Evolutionary conservation across 2,888 invertebrate genomes (phyloP), one percentile per base, ranked within the genome.

Genomic region (Ophioninae sp.): DNA sequence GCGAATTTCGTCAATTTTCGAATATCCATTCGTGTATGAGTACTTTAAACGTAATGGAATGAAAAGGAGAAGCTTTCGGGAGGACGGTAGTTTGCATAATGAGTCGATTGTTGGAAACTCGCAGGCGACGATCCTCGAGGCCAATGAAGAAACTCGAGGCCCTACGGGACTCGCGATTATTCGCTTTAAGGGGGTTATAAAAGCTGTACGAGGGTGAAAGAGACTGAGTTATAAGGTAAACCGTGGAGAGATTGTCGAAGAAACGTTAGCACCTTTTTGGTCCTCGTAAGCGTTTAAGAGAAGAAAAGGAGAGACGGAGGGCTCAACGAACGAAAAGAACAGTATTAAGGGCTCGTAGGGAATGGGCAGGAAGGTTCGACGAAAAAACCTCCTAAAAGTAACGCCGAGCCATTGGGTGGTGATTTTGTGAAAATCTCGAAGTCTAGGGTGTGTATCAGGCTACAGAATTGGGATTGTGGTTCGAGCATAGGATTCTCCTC

Each of bases 261-360:
- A 78, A 75, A 69, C 69, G 79, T 79, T 64, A 74, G 82, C 81
- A 84, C 78, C 88, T 88, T 87, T 30, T 87, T 84, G 86, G 86
- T 87, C 86, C 83, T 88, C 87, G 86, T 88, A 87, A 89, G 87
- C 89, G 88, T 88, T 89, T 89, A 89, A 89, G 87, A 85, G 86
- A 81, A 51, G 51, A 51, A 51, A 51, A 13, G 13, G 17, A 3
- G 69, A 68, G 64, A 61, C 23, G 56, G 39, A 9, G 8, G 74
- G 23, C 51, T 22, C 8, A 39, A 76, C 37, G 56, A 58, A 73
- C 56, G 51, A 82, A 58, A 76, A 76, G 76, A 81, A 71, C 79
- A 79, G 44, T 37, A 61, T 5, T 17, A 17, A 17, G 17, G 51
- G 10, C 59, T 56, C 59, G 23, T 68, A 74, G 56, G 64, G 51